Percentiles rank a stretch among this genome's conserved stretches.
These are phyloP conservation scores for Orchesella cincta DNA, from an alignment of 1,140 invertebrate species.

Conservation along the genomic window DNA sequence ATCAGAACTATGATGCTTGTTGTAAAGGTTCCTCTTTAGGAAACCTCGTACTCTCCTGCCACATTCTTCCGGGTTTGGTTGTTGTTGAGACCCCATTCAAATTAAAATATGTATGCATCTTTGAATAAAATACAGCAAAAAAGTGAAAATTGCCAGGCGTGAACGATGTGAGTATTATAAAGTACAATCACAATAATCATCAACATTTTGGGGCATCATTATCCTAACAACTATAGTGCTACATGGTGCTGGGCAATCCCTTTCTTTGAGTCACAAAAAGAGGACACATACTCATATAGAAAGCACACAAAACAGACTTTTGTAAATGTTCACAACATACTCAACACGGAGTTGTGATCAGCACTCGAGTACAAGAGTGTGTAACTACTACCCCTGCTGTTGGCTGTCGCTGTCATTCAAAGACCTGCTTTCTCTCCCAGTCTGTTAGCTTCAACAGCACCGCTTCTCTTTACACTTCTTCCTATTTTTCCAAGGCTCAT, in stretches of 20 bases:
- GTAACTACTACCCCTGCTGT: not conserved
- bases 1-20: not conserved
- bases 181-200: conserved; percentile 22
- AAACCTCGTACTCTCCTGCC: too few relatives aligned
- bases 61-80: conserved; percentile 11
- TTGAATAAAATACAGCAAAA: conserved; percentile 25
- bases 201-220: conserved; percentile 26
- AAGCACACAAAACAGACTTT: not conserved
- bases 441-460: too few relatives aligned
- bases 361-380: not conserved
- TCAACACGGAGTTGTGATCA: too few relatives aligned
- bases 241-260: not conserved
- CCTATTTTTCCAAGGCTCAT: not conserved
- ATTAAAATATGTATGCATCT: not conserved
- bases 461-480: not conserved
- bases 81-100: not conserved
- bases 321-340: too few relatives aligned
- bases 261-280: not conserved
- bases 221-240: conserved; percentile 8
- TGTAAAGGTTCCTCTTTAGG: too few relatives aligned
- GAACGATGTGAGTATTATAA: conserved; percentile 47
- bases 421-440: not conserved
- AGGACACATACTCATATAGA: not conserved
- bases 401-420: not conserved
- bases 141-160: conserved; percentile 52